phyloP scores from a whole-genome alignment of 2,113 vertebrate genomes.

The Dolichallabes microphthalmus region DNA sequence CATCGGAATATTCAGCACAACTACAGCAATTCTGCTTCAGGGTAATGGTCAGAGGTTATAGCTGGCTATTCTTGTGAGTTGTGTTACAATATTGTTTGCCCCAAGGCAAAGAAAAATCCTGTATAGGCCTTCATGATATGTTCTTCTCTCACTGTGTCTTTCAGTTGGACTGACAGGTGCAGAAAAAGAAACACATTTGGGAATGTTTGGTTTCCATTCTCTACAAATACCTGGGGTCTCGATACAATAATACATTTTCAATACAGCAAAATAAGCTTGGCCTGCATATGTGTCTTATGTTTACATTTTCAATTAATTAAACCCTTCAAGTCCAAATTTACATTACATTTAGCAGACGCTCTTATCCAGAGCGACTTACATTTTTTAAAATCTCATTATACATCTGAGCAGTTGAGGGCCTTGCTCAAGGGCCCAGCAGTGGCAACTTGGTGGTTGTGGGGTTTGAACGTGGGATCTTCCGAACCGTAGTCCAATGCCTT shows the following conservation, averaged over 20 bases:
- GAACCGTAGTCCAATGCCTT: too few relatives aligned
- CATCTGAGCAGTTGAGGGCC: too few relatives aligned
- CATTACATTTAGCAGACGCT: too few relatives aligned
- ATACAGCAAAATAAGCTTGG: background rate
- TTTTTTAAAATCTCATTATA: too few relatives aligned
- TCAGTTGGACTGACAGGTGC: background rate
- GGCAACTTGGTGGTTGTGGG: too few relatives aligned
- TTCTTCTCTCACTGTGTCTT: too few relatives aligned
- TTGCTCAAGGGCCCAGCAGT: too few relatives aligned
- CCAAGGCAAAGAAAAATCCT: slow-evolving; percentile 26
- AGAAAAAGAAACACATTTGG: background rate
- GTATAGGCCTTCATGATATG: slow-evolving; percentile 21
- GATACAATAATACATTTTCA: background rate
- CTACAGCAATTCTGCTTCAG: slow-evolving; percentile 1
- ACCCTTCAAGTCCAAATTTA: too few relatives aligned
- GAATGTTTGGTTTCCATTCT: background rate
- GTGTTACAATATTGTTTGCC: background rate
- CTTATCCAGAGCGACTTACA: too few relatives aligned
- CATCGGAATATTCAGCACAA: background rate
- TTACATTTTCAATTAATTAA: too few relatives aligned
- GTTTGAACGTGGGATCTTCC: too few relatives aligned
- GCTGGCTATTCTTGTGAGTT: background rate
- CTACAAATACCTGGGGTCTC: background rate
- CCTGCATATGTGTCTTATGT: background rate
- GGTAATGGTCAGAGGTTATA: background rate